Evolutionary conservation across 2,888 invertebrate genomes (phyloP).

Genomic region (Mayetiola destructor): DNA sequence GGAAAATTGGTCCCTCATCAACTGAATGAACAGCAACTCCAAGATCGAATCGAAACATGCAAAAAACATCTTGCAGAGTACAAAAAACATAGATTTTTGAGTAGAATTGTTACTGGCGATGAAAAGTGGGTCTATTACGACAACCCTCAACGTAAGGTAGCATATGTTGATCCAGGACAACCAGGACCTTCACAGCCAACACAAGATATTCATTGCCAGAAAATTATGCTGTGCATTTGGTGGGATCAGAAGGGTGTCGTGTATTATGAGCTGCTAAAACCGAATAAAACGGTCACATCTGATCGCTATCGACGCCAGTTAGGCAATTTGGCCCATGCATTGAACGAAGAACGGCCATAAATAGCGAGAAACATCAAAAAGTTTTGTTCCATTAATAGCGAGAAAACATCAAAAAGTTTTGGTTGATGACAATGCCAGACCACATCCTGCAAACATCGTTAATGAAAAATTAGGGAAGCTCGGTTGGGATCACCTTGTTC

Average conservation of each 20-base stretch:
- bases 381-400: background rate
- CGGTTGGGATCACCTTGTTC: background rate
- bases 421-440: background rate
- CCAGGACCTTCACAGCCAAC: conserved; percentile 4
- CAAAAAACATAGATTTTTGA: too few species aligned
- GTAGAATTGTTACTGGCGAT: background rate
- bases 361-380: background rate
- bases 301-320: too few species aligned
- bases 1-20: background rate
- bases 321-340: too few species aligned
- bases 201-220: conserved; percentile 8
- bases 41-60: background rate
- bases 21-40: background rate
- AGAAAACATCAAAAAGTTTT: background rate
- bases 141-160: background rate
- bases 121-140: too few species aligned
- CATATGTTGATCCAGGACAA: conserved; percentile 12
- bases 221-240: too few species aligned
- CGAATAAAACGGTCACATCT: too few species aligned
- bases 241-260: too few species aligned
- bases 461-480: background rate
- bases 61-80: too few species aligned
- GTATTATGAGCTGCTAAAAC: too few species aligned
- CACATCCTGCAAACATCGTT: too few species aligned
- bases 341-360: background rate